Evolutionary conservation across 2,888 invertebrate species (phyloP).

Genomic region (Eupithecia subfuscata): DNA sequence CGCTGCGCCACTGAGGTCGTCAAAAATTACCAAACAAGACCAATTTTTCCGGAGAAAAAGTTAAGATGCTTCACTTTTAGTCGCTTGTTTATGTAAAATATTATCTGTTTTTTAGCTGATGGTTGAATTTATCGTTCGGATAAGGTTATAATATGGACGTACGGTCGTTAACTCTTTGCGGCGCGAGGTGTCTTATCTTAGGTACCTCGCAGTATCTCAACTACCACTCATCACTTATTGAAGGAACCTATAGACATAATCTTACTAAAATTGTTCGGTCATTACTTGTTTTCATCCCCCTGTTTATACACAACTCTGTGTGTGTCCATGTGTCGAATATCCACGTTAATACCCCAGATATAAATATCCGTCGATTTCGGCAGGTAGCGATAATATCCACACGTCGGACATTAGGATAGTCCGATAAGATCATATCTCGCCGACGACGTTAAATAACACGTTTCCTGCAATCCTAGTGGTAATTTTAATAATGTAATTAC

Average conservation of each 20-base stretch:
- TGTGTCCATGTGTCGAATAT: slow-evolving; percentile 67
- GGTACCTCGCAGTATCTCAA: neutral
- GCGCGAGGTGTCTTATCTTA: too few species aligned
- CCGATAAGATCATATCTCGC: slow-evolving; percentile 79
- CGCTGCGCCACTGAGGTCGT: too few species aligned
- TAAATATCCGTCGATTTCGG: slow-evolving; percentile 71
- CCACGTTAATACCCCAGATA: slow-evolving; percentile 44
- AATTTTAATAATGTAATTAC: slow-evolving; percentile 83
- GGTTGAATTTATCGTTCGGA: neutral
- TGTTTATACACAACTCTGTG: slow-evolving; percentile 53
- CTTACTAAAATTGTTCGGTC: neutral
- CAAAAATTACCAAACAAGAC: too few species aligned
- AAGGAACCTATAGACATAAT: neutral
- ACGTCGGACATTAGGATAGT: slow-evolving; percentile 79
- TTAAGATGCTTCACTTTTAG: neutral
- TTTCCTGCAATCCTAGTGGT: slow-evolving; percentile 82
- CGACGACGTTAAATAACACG: slow-evolving; percentile 81
- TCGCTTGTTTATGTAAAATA: neutral
- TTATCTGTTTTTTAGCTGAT: neutral
- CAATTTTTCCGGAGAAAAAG: too few species aligned
- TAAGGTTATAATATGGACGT: neutral
- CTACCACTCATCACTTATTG: neutral
- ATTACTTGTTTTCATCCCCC: slow-evolving; percentile 29
- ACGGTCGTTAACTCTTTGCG: neutral
- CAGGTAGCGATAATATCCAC: slow-evolving; percentile 81